Evolutionary conservation across 1,140 invertebrate species (phyloP).

Genomic region (Littorina saxatilis): DNA sequence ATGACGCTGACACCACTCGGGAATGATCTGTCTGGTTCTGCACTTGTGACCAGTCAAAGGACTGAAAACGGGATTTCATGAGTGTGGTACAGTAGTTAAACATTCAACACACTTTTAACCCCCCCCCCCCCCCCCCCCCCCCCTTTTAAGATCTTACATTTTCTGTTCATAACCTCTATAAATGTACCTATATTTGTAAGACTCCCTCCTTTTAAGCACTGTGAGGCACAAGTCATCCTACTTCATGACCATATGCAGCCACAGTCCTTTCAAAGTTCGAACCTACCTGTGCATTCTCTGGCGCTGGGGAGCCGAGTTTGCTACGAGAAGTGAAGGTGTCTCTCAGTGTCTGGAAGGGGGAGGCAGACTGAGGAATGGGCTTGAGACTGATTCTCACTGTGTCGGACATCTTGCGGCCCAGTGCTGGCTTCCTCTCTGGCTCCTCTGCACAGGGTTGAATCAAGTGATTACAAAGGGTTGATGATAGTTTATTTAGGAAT

Average conservation of each 20-base stretch:
- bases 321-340: constrained; percentile 41
- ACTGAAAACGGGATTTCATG: constrained; percentile 43
- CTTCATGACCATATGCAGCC: too few species aligned
- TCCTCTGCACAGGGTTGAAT: constrained; percentile 15
- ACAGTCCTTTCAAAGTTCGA: too few species aligned
- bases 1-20: not conserved
- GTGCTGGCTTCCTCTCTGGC: constrained; percentile 44
- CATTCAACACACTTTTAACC: too few species aligned
- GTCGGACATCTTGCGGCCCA: constrained; percentile 53
- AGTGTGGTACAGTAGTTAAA: too few species aligned
- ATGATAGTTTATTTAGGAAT: too few species aligned
- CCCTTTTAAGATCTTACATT: too few species aligned
- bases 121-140: not conserved
- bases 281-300: constrained; percentile 50
- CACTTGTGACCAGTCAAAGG: constrained; percentile 37
- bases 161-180: too few species aligned
- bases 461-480: not conserved
- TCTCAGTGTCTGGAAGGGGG: constrained; percentile 50
- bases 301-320: constrained; percentile 48
- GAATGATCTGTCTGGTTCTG: constrained; percentile 24
- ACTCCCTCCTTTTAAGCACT: too few species aligned
- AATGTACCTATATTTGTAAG: too few species aligned
- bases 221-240: too few species aligned
- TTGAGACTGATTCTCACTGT: constrained; percentile 25
- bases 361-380: constrained; percentile 38